phyloP scores from a whole-genome alignment of 2,113 vertebrate species.

The Dicaeum eximium region DNA sequence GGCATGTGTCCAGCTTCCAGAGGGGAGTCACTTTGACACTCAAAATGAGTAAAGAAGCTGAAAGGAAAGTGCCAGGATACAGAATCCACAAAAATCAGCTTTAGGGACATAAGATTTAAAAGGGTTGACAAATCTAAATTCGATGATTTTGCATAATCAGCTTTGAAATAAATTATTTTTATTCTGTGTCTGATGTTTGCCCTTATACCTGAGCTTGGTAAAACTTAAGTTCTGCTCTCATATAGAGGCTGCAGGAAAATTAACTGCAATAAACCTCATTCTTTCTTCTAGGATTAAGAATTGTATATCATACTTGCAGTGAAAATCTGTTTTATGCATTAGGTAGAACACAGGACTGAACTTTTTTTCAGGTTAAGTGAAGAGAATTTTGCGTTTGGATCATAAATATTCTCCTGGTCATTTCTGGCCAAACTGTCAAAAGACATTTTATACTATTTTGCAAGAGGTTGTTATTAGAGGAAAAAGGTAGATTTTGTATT shows the following conservation, averaged over 20 bases:
- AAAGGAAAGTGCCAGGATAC: background rate
- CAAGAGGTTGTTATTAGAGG: background rate
- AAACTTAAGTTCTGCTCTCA: background rate
- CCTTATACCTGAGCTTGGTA: background rate
- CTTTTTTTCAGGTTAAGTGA: background rate
- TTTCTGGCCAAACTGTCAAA: conserved; percentile 4
- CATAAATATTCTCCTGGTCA: conserved; percentile 27
- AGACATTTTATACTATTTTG: conserved; percentile 18
- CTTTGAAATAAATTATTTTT: background rate
- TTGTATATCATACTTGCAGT: background rate
- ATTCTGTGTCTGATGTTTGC: background rate
- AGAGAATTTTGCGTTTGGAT: conserved; percentile 35
- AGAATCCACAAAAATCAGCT: background rate
- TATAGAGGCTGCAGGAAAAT: background rate
- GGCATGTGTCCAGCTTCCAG: background rate
- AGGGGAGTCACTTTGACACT: background rate
- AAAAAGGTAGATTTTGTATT: background rate
- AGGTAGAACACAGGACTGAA: background rate
- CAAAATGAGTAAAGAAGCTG: background rate
- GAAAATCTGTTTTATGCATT: conserved; percentile 31
- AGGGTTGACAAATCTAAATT: background rate
- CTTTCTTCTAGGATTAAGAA: background rate
- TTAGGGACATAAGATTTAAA: background rate
- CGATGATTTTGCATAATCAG: background rate
- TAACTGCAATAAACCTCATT: background rate